Evolutionary conservation across 2,113 vertebrate species (phyloP).

Genomic region (Anolis sagrei): DNA sequence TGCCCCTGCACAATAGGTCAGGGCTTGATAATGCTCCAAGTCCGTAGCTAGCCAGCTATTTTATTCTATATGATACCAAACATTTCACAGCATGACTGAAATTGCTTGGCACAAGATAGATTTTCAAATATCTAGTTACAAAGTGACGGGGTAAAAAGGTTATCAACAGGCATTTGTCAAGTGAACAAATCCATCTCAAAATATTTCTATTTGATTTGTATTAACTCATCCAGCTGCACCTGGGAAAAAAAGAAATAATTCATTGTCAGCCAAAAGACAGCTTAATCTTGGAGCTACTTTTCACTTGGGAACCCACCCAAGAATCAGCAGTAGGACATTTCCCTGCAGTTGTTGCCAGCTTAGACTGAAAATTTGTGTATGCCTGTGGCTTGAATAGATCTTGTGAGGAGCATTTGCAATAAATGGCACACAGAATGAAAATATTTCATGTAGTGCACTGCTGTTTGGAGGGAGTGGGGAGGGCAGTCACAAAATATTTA

Average conservation of each 20-base stretch:
- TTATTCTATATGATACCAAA: slow-evolving; percentile 22
- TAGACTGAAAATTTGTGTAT: slow-evolving; percentile 27
- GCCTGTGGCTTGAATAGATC: slow-evolving; percentile 28
- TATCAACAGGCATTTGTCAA: slow-evolving; percentile 48
- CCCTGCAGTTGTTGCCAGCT: slow-evolving; percentile 14
- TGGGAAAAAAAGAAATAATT: slow-evolving; percentile 31
- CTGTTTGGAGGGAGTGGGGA: neutral
- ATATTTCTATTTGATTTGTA: slow-evolving; percentile 9
- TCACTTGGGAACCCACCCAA: neutral
- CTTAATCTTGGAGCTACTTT: slow-evolving; percentile 41
- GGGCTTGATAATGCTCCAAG: neutral
- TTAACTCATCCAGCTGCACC: slow-evolving; percentile 25
- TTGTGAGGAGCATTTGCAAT: slow-evolving; percentile 47
- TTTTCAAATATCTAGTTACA: slow-evolving; percentile 38
- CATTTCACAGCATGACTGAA: slow-evolving; percentile 19
- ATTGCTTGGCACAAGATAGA: neutral
- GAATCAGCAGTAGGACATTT: slow-evolving; percentile 32
- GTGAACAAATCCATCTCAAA: slow-evolving; percentile 30
- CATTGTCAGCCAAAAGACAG: neutral
- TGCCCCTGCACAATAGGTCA: neutral
- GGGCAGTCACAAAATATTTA: slow-evolving; percentile 43
- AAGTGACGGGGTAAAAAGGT: slow-evolving; percentile 11
- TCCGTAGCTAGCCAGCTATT: neutral
- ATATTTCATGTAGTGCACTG: slow-evolving; percentile 40
- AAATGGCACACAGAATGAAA: slow-evolving; percentile 47